Base-by-base conservation (phyloP, 1,140 invertebrate genomes). In the Phymorhynchus buccinoides region DNA sequence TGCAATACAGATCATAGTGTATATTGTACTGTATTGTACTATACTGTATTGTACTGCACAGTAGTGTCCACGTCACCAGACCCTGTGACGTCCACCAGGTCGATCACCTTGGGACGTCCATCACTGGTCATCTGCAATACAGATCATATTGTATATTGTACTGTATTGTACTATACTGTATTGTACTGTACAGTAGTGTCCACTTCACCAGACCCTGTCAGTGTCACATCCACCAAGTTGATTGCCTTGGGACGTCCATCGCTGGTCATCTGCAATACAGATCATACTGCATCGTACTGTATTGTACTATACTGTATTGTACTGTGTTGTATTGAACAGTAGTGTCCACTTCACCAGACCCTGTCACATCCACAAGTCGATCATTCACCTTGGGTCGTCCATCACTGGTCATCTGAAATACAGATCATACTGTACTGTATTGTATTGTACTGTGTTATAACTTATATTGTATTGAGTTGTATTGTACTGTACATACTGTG, bases 1-100 rank as follows among this genome's bases (percentile, higher is more conserved):
- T 99, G 93, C 92, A 90, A 44, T 32, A 66, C 62, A 66, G 62
- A 7, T 12, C 7, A 7, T n/a, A n/a, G n/a, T n/a, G n/a, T n/a
- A n/a, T n/a, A n/a, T n/a, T n/a, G n/a, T n/a, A n/a, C n/a, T n/a
- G n/a, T n/a, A n/a, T n/a, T n/a, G n/a, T n/a, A n/a, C n/a, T 52
- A 18, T 52, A 18, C 48, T 18, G 12, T 9, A 48, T 9, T 9
- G 12, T 1, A 52, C 48, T 14, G 12, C 22, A 52, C 48, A 52
- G 22, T 2, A 14, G 96, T 98, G 91, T 97, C 96, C 56, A 98
- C 22, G 95, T 99, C 98, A 41, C 98, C 98, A 91, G 97, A 96
- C 78, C 99, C 99, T 91, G 96, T 97, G 87, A 97, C 98, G 94
- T 99, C 98, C 92, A 97, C 97, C 77, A 98, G 95, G 91, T 99